Conservation (phyloP, 2,888 invertebrate species). For the Griposia aprilina region DNA sequence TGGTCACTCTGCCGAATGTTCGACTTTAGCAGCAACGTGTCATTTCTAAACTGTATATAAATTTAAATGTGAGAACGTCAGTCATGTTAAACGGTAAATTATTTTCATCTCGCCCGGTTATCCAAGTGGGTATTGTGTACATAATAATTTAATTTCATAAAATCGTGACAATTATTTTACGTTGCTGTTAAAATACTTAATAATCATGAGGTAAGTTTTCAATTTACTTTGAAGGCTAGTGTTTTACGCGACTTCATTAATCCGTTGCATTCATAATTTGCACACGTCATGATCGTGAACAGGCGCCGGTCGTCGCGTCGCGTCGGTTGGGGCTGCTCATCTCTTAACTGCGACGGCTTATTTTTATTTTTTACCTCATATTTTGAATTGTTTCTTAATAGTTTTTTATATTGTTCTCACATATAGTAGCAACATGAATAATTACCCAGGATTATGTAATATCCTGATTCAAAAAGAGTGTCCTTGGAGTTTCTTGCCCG, state of each 20-base stretch:
- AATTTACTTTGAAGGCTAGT: background rate
- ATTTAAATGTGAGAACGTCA: background rate
- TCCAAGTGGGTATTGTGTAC: background rate
- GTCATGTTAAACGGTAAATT: background rate
- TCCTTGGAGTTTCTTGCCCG: too few relatives aligned
- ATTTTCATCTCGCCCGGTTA: background rate
- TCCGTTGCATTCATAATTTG: background rate
- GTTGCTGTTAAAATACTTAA: background rate
- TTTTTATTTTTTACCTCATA: too few relatives aligned
- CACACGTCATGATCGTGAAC: too few relatives aligned
- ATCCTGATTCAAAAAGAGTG: too few relatives aligned
- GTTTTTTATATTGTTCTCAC: too few relatives aligned
- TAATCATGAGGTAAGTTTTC: constrained; percentile 39
- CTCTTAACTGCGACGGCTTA: too few relatives aligned
- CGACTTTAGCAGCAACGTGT: background rate
- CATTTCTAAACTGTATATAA: background rate
- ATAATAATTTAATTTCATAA: background rate
- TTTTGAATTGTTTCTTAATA: too few relatives aligned
- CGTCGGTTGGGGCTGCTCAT: too few relatives aligned
- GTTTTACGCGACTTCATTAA: background rate
- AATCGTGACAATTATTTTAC: background rate
- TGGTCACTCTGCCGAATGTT: background rate
- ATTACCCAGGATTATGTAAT: too few relatives aligned
- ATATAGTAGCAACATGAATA: too few relatives aligned
- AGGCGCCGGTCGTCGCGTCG: too few relatives aligned